A percentile compares a stretch with the other conserved stretches of the same genome.
These are phyloP conservation scores for Pseudochromis fuscus DNA, from an alignment of 2,797 vertebrate genomes.

Conservation along the genomic window DNA sequence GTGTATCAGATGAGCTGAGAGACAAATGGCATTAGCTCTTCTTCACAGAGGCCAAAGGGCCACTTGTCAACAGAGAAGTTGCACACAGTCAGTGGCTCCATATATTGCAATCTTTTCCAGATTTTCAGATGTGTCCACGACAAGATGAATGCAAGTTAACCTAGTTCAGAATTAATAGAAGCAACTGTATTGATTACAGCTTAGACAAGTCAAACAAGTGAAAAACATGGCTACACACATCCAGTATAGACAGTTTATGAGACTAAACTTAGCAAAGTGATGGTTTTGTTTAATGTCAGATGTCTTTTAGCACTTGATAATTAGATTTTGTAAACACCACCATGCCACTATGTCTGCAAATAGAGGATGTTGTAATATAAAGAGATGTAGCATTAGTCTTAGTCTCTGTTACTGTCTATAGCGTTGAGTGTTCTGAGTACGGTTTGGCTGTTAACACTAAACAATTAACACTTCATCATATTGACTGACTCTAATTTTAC, in stretches of 20 bases:
- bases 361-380: constrained; percentile 17
- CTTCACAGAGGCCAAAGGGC: too few relatives aligned
- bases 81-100: too few relatives aligned
- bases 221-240: not conserved
- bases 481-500: constrained; percentile 45
- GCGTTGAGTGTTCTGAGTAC: constrained; percentile 14
- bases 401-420: constrained; percentile 1
- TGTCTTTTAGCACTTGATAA: not conserved
- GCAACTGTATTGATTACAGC: too few relatives aligned
- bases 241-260: not conserved
- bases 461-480: constrained; percentile 57
- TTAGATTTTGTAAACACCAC: constrained; percentile 3
- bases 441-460: constrained; percentile 30
- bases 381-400: constrained; percentile 29
- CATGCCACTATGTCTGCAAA: constrained; percentile 13
- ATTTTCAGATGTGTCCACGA: too few relatives aligned
- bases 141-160: too few relatives aligned
- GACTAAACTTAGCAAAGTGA: not conserved
- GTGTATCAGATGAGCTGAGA: too few relatives aligned
- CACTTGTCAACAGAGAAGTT: too few relatives aligned
- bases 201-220: not conserved
- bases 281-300: not conserved
- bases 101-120: too few relatives aligned
- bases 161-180: too few relatives aligned
- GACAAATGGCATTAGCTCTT: too few relatives aligned